phyloP scores from a whole-genome alignment of 1,140 invertebrate species.

The Zelostemma sp. region DNA sequence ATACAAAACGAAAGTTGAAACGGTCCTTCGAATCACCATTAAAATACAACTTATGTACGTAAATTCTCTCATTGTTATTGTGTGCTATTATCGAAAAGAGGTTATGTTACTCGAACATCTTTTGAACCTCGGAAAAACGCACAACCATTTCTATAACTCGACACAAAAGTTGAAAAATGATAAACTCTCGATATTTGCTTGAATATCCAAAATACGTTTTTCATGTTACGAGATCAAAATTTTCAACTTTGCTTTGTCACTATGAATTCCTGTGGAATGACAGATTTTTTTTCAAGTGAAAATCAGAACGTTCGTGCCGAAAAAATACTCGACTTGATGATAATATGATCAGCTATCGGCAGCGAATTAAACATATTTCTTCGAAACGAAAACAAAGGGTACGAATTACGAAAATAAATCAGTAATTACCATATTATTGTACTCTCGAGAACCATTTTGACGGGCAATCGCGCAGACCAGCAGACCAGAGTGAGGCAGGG shows the following conservation, averaged over 20 bases:
- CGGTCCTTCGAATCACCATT: background rate
- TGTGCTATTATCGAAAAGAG: background rate
- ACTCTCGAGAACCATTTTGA: conserved; percentile 97
- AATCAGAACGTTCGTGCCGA: conserved; percentile 3
- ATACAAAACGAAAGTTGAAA: background rate
- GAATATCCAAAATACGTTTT: background rate
- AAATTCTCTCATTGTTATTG: conserved; percentile 1
- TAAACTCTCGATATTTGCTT: background rate
- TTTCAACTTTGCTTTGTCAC: conserved; percentile 67
- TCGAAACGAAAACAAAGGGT: no score
- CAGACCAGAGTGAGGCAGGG: no score
- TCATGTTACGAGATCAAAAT: background rate
- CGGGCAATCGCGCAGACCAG: no score
- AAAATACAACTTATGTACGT: background rate
- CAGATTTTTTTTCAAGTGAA: background rate
- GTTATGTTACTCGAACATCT: background rate
- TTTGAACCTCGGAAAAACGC: background rate
- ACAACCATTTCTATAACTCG: background rate
- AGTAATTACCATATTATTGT: conserved; percentile 93
- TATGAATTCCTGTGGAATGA: conserved; percentile 17
- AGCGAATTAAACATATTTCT: no score
- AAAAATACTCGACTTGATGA: background rate
- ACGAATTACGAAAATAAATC: conserved; percentile 27
- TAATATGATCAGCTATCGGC: background rate
- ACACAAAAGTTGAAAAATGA: background rate